Percentiles rank a stretch among this genome's conserved stretches.
These are phyloP conservation scores for Solenopsis invicta DNA, from an alignment of 1,140 invertebrate genomes.

Conservation along the genomic window DNA sequence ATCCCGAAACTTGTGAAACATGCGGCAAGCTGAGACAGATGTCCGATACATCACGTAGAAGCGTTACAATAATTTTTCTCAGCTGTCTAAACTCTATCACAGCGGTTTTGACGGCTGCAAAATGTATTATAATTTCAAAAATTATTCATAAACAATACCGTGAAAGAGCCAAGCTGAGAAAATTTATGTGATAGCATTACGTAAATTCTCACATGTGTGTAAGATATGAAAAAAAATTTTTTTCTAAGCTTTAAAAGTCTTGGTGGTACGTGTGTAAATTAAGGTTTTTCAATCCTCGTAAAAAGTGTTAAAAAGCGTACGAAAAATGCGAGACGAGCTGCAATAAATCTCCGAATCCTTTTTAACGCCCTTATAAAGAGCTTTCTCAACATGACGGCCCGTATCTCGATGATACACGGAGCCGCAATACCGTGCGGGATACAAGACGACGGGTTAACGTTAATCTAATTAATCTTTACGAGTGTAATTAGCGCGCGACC, in stretches of 20 bases:
- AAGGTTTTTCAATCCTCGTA: background rate
- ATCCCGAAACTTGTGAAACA: too few species aligned
- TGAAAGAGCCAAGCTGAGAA: too few species aligned
- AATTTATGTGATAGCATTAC: background rate
- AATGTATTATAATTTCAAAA: too few species aligned
- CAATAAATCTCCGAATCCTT: constrained; percentile 17
- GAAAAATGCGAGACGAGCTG: background rate
- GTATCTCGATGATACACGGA: constrained; percentile 56
- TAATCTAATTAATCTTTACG: constrained; percentile 86
- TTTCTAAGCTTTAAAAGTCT: background rate
- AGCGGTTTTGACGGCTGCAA: too few species aligned
- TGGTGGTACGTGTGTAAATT: background rate
- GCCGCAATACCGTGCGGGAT: constrained; percentile 45
- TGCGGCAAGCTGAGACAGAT: too few species aligned
- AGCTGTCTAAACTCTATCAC: too few species aligned
- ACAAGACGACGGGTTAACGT: constrained; percentile 74
- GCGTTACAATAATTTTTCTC: too few species aligned
- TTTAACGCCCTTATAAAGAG: constrained; percentile 61
- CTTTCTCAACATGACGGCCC: constrained; percentile 36
- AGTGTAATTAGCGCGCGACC: constrained; percentile 82
- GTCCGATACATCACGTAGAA: too few species aligned
- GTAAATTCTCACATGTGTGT: background rate
- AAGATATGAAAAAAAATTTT: background rate
- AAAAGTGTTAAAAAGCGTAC: constrained; percentile 8
- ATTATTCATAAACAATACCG: too few species aligned